Base-by-base conservation (phyloP, 2,888 invertebrate species). In the Argynnis bischoffii region DNA sequence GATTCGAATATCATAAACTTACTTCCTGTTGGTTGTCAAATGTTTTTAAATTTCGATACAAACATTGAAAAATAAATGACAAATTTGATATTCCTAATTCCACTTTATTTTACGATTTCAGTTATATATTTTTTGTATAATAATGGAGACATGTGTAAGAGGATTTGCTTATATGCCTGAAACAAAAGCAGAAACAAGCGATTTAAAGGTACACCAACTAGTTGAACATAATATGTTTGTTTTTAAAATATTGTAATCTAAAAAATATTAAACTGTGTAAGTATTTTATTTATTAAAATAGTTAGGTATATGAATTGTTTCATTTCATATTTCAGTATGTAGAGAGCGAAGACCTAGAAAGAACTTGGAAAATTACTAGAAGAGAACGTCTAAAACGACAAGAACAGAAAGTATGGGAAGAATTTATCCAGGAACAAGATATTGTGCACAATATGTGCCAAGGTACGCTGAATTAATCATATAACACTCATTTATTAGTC, bases 361-460 rank as follows among this genome's bases (percentile, higher is more conserved):
- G 84, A 14, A 82, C 89, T 1, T 90, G 93, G 88, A 86, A 84
- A 66, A 74, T 77, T 1, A 82, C 80, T 0, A 81, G 89, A 5
- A 78, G 93, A 11, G 86, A 92, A 69, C 85, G 90, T 1, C 74
- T 83, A 13, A 90, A 87, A 69, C 81, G 85, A 35, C 86, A 85
- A 57, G 93, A 93, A 69, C 83, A 89, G 61, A 85, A 77, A 71
- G 86, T 92, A 63, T 93, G 92, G 92, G 84, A 90, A 6, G 86
- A 90, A 60, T 92, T 91, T 70, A 85, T 91, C 1, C 83, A 86
- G 48, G 92, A 92, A 63, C 81, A 86, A 48, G 92, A 92, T 68
- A 77, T 88, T 3, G 81, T 91, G 1, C 75, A 74, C 14, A 76
- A 75, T 14, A 79, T 87, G 15, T 86, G 74, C 63, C 75, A 79